Conservation (phyloP, 2,888 invertebrate species). For the Brenthis ino region DNA sequence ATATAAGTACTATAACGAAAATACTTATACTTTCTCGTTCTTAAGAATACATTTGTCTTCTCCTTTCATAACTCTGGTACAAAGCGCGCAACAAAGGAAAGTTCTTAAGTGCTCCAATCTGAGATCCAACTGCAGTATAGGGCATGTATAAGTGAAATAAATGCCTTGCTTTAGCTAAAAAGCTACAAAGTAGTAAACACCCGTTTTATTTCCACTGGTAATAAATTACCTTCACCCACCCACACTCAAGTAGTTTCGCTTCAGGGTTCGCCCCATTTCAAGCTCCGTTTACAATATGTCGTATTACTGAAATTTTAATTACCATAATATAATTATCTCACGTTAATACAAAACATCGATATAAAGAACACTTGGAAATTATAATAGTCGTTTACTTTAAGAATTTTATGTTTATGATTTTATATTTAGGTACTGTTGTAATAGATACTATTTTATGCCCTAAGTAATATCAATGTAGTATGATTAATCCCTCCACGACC, state of each 20-base stretch:
- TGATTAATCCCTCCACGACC: too few species aligned
- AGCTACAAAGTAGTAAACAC: slow-evolving; percentile 37
- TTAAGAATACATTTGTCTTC: slow-evolving; percentile 28
- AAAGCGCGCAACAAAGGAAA: slow-evolving; percentile 28
- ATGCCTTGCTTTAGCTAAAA: slow-evolving; percentile 33
- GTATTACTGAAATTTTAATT: not conserved
- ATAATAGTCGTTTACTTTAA: too few species aligned
- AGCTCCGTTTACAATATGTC: slow-evolving; percentile 29
- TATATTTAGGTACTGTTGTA: too few species aligned
- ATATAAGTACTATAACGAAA: slow-evolving; percentile 1
- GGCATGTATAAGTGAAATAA: slow-evolving; percentile 36
- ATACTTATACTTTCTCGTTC: slow-evolving; percentile 19
- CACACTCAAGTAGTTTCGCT: slow-evolving; percentile 36
- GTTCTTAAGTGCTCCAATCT: slow-evolving; percentile 33
- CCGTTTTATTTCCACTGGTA: slow-evolving; percentile 37
- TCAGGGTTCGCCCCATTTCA: slow-evolving; percentile 22
- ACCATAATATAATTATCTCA: too few species aligned
- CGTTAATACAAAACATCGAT: too few species aligned
- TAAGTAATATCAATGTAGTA: too few species aligned
- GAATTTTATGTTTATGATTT: too few species aligned
- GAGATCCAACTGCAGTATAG: slow-evolving; percentile 33
- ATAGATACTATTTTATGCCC: too few species aligned
- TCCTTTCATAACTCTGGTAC: slow-evolving; percentile 24
- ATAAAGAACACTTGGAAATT: too few species aligned
- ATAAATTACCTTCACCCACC: slow-evolving; percentile 38